phyloP scores from a whole-genome alignment of 2,888 invertebrate genomes.

The Nemoura dubitans region DNA sequence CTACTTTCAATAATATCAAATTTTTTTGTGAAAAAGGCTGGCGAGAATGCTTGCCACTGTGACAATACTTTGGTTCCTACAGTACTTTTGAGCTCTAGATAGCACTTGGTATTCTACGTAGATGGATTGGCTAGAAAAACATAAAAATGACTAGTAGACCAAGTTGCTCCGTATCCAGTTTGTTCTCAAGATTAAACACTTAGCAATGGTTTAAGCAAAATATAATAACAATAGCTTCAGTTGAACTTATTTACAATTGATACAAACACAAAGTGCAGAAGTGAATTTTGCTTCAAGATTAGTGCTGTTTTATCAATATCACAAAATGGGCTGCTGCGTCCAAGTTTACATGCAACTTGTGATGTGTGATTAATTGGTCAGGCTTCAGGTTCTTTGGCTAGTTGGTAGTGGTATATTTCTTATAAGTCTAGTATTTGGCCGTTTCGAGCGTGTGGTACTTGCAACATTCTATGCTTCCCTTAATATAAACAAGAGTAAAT shows the following conservation, averaged over 20 bases:
- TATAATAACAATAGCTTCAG: too few relatives aligned
- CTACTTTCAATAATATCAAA: constrained; percentile 7
- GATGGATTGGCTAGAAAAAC: neutral
- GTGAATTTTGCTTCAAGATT: neutral
- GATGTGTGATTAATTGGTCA: neutral
- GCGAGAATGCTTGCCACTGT: neutral
- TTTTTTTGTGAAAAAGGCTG: neutral
- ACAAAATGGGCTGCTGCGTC: neutral
- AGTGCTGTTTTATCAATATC: neutral
- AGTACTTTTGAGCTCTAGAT: neutral
- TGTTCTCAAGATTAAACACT: neutral
- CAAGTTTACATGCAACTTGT: neutral
- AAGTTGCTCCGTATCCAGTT: neutral
- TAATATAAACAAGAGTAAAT: neutral
- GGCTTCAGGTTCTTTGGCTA: neutral
- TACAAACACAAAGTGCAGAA: neutral
- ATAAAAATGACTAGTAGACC: neutral
- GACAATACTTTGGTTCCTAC: neutral
- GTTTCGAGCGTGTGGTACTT: neutral
- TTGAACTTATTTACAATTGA: too few relatives aligned
- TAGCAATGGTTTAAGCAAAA: neutral
- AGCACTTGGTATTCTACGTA: neutral
- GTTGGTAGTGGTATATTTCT: neutral
- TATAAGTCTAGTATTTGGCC: neutral
- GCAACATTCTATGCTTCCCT: neutral